Evolutionary conservation across 2,797 vertebrate species (phyloP).

Genomic region (Pipistrellus kuhlii): DNA sequence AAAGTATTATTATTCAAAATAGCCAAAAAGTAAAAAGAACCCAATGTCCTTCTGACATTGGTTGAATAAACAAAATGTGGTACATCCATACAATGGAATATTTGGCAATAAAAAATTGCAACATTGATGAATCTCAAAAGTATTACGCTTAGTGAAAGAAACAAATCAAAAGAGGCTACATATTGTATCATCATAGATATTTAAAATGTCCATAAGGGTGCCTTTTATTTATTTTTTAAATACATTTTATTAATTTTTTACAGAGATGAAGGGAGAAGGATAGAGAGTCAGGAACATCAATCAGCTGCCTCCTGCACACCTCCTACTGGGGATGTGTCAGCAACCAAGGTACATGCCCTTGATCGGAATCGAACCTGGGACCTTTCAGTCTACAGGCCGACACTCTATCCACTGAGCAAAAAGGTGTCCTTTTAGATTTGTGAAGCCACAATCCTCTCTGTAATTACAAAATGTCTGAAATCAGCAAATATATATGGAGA

Average conservation of each 20-base stretch:
- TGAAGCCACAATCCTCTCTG: background rate
- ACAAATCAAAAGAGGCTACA: background rate
- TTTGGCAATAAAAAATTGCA: background rate
- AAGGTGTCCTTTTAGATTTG: background rate
- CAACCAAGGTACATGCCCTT: no score
- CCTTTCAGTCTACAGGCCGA: no score
- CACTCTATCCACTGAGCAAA: no score
- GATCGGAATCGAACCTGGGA: no score
- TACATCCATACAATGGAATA: background rate
- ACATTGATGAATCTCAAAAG: conserved; percentile 5
- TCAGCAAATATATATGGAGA: background rate
- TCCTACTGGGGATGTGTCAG: no score
- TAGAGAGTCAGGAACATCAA: no score
- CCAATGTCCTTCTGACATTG: background rate
- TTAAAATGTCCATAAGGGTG: background rate
- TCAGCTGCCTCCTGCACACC: no score
- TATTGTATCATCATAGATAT: background rate
- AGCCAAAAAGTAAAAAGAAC: background rate
- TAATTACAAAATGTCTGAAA: background rate
- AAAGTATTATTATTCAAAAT: conserved; percentile 1
- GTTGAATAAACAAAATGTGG: background rate
- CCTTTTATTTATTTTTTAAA: background rate
- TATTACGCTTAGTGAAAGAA: background rate
- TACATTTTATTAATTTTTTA: no score
- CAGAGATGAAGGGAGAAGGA: no score